A percentile compares a stretch with the other conserved stretches of the same genome.
These are phyloP conservation scores for Pycnonotus jocosus DNA, from an alignment of 2,113 vertebrate genomes.

Conservation along the genomic window DNA sequence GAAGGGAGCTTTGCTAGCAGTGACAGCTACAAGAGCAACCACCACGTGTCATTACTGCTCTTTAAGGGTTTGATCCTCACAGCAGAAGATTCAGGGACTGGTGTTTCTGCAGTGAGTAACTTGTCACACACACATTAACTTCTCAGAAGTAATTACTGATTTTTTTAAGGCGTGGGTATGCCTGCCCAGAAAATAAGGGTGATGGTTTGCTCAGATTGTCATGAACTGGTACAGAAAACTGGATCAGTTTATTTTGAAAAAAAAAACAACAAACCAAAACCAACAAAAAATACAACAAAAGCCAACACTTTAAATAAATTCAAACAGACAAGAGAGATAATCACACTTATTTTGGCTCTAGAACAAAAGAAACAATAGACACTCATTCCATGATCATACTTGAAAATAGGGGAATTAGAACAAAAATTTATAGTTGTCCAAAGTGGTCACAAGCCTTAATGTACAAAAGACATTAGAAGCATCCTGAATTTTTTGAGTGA, in stretches of 20 bases:
- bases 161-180: not conserved
- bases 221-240: not conserved
- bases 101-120: not conserved
- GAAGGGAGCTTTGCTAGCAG: not conserved
- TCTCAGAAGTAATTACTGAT: not conserved
- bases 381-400: not conserved
- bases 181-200: not conserved
- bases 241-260: not conserved
- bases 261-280: not conserved
- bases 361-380: not conserved
- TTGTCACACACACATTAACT: not conserved
- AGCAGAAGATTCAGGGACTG: not conserved
- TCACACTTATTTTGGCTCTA: not conserved
- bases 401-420: not conserved
- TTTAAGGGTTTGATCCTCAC: not conserved
- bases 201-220: not conserved
- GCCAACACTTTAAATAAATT: not conserved
- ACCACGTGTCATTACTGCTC: not conserved
- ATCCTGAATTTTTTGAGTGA: not conserved
- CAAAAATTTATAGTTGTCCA: not conserved
- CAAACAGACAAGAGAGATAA: not conserved
- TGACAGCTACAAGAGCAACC: not conserved
- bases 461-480: not conserved
- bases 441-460: not conserved
- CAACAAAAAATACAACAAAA: not conserved